Base-by-base conservation (phyloP, 1,140 invertebrate genomes). In the Hormaphis cornu region DNA sequence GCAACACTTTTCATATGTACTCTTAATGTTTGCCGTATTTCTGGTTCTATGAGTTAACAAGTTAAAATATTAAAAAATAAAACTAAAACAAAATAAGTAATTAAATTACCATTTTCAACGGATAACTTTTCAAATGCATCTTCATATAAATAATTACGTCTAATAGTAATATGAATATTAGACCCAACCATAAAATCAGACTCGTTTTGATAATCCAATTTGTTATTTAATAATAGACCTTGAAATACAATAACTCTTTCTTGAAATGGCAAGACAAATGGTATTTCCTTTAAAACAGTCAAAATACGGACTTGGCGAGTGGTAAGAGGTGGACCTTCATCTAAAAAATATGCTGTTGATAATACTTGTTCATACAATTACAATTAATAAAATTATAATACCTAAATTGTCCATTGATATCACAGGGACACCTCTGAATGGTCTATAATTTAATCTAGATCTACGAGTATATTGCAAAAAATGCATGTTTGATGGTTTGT, bases 41-140 rank as follows among this genome's bases (percentile, higher is more conserved):
- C 91, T 0, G 91, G 89, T 76, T 95, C 93, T 93, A 75, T 71
- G 70, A 77, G 70, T 48, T 33, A 30, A 20, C 28, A 48, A 22
- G 8, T 20, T 40, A 56, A 63, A 58, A 48, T 42, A 30, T 26
- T 44, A 42, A 5, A 40, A 61, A 56, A 35, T 28, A 10, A 16
- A 35, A 8, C 0, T 18, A 50, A 30, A 40, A 14, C 33, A 40
- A 53, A 28, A 26, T 16, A 53, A 10, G 8, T 50, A n/a, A 50
- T 24, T 26, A 54, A 8, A 75, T 76, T 79, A 89, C 89, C 89
- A 82, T 95, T 97, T 74, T 93, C 89, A 1, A 83, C 83, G 6
- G 92, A 92, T 0, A 98, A 79, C 78, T 95, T 95, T 30, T 95
- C 93, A 79, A 94, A 97, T 0, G 95, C 93, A 81, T 98, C 96